A percentile compares a stretch with the other conserved stretches of the same genome.
Conservation (phyloP, 37 sponge, comb jelly and placozoan genomes). For the Crambe crambe region DNA sequence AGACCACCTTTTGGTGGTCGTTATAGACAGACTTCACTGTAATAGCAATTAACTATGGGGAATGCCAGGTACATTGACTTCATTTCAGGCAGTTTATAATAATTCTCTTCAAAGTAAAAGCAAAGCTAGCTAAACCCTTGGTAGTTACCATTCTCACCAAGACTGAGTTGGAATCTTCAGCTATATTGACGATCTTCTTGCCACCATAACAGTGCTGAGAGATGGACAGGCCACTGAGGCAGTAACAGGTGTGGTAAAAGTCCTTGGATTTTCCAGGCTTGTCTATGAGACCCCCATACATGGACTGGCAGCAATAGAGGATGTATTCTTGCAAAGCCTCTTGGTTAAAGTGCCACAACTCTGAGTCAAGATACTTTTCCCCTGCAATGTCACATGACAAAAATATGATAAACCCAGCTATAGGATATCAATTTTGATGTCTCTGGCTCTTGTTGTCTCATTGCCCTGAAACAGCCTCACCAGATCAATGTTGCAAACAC, state of each 20-base stretch:
- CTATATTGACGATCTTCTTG: conserved; percentile 18
- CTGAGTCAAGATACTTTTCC: conserved; percentile 22
- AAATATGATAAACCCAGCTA: too few species aligned
- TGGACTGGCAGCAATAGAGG: conserved; percentile 90
- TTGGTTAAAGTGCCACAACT: conserved; percentile 67
- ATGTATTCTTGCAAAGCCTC: conserved; percentile 91
- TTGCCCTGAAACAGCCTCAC: too few species aligned
- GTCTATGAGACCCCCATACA: conserved; percentile 86
- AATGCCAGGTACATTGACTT: background rate
- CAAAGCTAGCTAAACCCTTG: too few species aligned
- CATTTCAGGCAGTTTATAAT: too few species aligned
- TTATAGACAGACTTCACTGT: too few species aligned
- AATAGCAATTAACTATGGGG: background rate
- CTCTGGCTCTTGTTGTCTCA: too few species aligned
- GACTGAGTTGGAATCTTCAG: conserved; percentile 6
- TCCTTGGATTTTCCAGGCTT: conserved; percentile 94
- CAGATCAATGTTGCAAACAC: too few species aligned
- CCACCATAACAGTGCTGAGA: conserved; percentile 79
- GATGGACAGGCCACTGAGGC: conserved; percentile 91
- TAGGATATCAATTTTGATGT: too few species aligned
- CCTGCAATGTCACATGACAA: too few species aligned
- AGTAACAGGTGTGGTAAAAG: conserved; percentile 97
- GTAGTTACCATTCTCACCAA: conserved; percentile 35
- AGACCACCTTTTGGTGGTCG: too few species aligned
- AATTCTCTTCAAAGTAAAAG: too few species aligned